Evolutionary conservation across 2,797 vertebrate genomes (phyloP).

Genomic region (Centroberyx gerrardi): DNA sequence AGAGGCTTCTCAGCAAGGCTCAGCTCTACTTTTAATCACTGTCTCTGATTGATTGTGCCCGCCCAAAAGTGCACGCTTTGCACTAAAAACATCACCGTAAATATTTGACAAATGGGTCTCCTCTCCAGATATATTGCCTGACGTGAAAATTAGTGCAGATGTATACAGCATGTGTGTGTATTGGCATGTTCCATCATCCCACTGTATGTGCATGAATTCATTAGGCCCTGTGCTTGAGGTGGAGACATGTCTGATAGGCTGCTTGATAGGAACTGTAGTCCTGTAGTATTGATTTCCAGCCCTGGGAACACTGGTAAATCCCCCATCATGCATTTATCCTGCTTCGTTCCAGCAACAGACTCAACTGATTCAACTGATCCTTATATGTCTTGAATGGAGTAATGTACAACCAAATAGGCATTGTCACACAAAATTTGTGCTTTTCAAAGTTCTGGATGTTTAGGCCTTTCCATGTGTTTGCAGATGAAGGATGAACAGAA

Average conservation of each 20-base stretch:
- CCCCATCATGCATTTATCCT: not conserved
- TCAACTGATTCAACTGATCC: slow-evolving; percentile 1
- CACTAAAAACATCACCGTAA: slow-evolving; percentile 75
- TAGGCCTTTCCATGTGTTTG: slow-evolving; percentile 24
- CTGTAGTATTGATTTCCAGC: slow-evolving; percentile 42
- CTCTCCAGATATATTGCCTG: slow-evolving; percentile 60
- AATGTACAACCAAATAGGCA: slow-evolving; percentile 22
- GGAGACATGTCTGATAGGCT: slow-evolving; percentile 28
- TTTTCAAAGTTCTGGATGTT: not conserved
- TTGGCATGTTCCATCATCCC: slow-evolving; percentile 43
- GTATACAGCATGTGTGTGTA: slow-evolving; percentile 26
- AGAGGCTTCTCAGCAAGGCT: slow-evolving; percentile 74
- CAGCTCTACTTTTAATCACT: slow-evolving; percentile 76
- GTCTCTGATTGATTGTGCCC: slow-evolving; percentile 78
- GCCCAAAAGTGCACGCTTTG: slow-evolving; percentile 77
- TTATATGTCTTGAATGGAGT: slow-evolving; percentile 31
- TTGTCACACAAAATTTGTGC: not conserved
- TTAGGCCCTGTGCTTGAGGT: slow-evolving; percentile 17
- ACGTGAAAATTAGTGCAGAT: slow-evolving; percentile 54
- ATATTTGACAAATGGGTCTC: slow-evolving; percentile 81
- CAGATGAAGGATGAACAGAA: slow-evolving; percentile 39
- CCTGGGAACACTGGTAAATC: not conserved
- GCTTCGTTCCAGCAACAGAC: slow-evolving; percentile 23
- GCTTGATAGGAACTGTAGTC: slow-evolving; percentile 33
- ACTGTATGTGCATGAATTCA: slow-evolving; percentile 17